Evolutionary conservation across 2,888 invertebrate genomes (phyloP), one percentile per base, ranked within the genome.

Genomic region (Gnatocerus cornutus): DNA sequence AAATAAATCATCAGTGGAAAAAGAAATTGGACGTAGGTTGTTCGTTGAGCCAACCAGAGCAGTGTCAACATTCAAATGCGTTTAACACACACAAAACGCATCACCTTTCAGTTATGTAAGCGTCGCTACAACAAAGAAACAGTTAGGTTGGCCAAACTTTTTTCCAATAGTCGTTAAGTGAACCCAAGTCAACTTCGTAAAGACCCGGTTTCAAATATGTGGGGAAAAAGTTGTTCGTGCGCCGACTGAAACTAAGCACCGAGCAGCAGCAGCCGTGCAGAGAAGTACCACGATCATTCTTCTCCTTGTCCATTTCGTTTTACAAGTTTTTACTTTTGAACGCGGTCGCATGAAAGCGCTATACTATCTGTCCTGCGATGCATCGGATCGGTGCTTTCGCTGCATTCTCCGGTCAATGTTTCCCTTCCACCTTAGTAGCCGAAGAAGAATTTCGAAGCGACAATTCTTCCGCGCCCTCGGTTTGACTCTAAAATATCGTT

Each of bases 301-400:
- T 65, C 59, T 63, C 68, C 73, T 69, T 71, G 73, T 76, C 74
- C 73, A 71, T 73, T 74, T 76, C 77, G 74, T 77, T 77, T 77
- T 78, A 76, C 77, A 77, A 78, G 76, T 77, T 77, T 77, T 77
- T 78, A 78, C 76, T 75, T 74, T 75, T 75, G 73, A 70, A 68
- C 68, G 68, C 68, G 68, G 56, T 75, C 74, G 72, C 71, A 66
- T 71, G 68, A 71, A 72, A 65, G 67, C 66, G 65, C 65, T 68
- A 58, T 75, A 75, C 73, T 71, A 71, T 63, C 71, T 71, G 63
- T 69, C 72, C 73, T 69, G 69, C 68, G 21, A 48, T 61, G 61
- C 67, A 59, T 67, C 55, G 52, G 29, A 46, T 50, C 37, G 52
- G 33, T 52, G 67, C 66, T 29, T 50, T 64, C 61, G 55, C 37